These are phyloP conservation scores for Lycocorax pyrrhopterus DNA, from an alignment of 2,113 vertebrate species.

Conservation along the genomic window DNA sequence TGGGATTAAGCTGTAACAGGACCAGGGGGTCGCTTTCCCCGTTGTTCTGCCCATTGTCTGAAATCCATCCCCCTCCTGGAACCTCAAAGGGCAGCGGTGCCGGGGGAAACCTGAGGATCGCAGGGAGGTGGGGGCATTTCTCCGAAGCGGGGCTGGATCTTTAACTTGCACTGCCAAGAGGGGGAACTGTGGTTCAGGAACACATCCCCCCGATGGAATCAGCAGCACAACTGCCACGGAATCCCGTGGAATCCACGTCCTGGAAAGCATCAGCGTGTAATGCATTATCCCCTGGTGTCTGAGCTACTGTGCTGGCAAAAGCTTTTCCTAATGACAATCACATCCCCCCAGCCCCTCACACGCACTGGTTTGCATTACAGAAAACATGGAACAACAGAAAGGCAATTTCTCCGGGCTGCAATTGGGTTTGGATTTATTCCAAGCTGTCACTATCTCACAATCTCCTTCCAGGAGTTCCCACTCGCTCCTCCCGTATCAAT, in stretches of 20 bases:
- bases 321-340: constrained; percentile 35
- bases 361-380: constrained; percentile 53
- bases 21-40: not conserved
- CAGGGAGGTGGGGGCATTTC: not conserved
- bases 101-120: not conserved
- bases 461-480: constrained; percentile 34
- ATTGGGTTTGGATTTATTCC: constrained; percentile 8
- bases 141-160: not conserved
- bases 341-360: not conserved
- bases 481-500: not conserved
- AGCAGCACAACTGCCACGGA: not conserved
- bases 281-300: constrained; percentile 34
- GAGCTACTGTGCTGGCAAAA: constrained; percentile 61
- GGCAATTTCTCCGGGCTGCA: constrained; percentile 1
- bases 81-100: not conserved
- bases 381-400: not conserved
- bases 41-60: not conserved
- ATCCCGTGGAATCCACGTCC: not conserved
- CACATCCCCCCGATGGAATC: not conserved
- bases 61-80: not conserved
- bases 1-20: not conserved
- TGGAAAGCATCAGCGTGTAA: constrained; percentile 35
- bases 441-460: constrained; percentile 37
- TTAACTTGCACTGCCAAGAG: not conserved
- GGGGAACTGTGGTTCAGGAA: not conserved